Percentiles rank a stretch among this genome's conserved stretches.
Evolutionary conservation across 2,797 vertebrate species (phyloP).

Genomic region (Geotrypetes seraphini): DNA sequence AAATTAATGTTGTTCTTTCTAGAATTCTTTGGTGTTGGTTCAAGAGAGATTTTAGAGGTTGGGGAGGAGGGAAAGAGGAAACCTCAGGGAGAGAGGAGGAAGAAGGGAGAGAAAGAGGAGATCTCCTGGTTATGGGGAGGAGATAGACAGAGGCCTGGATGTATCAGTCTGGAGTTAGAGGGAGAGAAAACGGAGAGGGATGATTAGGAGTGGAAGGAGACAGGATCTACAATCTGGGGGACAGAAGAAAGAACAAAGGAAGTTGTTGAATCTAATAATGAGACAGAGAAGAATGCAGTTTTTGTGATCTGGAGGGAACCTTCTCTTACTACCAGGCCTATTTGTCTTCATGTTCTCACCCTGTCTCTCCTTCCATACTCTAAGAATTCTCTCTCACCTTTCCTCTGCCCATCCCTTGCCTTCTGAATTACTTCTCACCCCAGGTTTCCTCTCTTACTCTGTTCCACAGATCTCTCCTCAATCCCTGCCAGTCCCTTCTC

Average conservation of each 20-base stretch:
- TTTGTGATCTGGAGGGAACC: background rate
- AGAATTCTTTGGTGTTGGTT: too few species aligned
- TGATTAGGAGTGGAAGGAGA: too few species aligned
- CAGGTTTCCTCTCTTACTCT: background rate
- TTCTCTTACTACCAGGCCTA: background rate
- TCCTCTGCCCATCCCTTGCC: background rate
- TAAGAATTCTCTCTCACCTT: background rate
- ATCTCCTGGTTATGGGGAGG: background rate
- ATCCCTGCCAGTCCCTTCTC: background rate
- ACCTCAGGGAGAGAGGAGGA: too few species aligned
- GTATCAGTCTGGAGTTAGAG: too few species aligned
- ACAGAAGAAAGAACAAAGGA: background rate
- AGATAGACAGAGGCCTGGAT: too few species aligned
- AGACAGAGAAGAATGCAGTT: background rate
- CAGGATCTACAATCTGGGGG: too few species aligned
- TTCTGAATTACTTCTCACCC: too few species aligned
- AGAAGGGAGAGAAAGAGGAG: too few species aligned
- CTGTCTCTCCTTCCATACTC: background rate
- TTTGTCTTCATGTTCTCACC: background rate
- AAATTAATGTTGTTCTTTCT: too few species aligned
- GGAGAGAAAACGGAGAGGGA: too few species aligned
- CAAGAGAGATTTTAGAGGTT: too few species aligned
- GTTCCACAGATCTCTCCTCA: background rate
- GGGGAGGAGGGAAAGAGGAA: background rate
- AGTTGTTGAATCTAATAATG: background rate